Conservation (phyloP, 2,113 vertebrate species). For the Himantopus leucocephalus region DNA sequence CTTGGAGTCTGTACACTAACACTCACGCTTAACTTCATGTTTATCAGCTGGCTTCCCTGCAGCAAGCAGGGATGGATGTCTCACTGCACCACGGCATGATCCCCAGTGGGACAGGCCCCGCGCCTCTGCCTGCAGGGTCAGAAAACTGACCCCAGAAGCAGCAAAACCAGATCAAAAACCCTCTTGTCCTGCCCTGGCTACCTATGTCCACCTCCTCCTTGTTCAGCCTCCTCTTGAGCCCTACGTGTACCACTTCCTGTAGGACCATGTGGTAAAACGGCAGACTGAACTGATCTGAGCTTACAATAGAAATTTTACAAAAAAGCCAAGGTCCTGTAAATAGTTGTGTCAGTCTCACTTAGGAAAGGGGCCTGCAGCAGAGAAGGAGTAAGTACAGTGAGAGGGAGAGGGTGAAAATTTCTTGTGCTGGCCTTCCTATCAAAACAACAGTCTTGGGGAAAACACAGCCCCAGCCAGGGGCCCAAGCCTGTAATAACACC, state of each 20-base stretch:
- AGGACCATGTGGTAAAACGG: background rate
- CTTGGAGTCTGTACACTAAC: rapidly evolving
- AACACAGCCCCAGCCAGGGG: background rate
- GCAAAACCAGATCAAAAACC: background rate
- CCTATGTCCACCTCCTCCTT: background rate
- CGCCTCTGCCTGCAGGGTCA: background rate
- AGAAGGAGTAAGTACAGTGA: background rate
- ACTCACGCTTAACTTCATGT: rapidly evolving
- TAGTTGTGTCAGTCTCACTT: background rate
- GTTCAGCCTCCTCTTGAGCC: background rate
- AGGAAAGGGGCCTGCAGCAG: background rate
- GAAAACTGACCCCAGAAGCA: background rate
- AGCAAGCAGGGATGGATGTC: background rate
- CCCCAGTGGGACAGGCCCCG: background rate
- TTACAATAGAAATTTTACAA: background rate
- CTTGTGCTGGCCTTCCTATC: background rate
- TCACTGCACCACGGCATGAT: rapidly evolving
- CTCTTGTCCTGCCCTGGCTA: no score
- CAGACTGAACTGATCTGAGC: background rate
- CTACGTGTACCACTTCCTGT: background rate
- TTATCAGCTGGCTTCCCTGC: background rate
- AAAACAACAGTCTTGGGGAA: background rate
- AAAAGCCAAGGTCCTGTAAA: background rate
- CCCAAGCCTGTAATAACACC: background rate
- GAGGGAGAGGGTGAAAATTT: background rate